Evolutionary conservation across 2,888 invertebrate species (phyloP), one percentile per base, ranked within the genome.

Genomic region (Iselma pallidipennis): DNA sequence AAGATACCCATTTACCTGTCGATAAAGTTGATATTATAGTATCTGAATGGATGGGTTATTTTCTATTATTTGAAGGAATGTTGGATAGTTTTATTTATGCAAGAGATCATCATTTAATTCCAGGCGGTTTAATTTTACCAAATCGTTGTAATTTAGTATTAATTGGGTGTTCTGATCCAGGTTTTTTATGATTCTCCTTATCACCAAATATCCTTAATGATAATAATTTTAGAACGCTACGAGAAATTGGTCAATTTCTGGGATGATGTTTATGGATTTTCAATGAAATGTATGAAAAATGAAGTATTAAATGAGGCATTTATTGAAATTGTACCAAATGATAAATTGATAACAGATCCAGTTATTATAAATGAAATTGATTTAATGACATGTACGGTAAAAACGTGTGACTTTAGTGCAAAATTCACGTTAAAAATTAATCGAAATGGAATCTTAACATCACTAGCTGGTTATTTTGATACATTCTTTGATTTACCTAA

Each of bases 21-120:
- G 88, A 90, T 57, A 89, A 91, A 81, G 91, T 92, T 33, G 97
- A 98, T 80, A 88, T 96, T 4, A 94, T 98, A 69, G 89, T 98
- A 2, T 97, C 97, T 0, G 98, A 98, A 81, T 98, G 97, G 96
- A 98, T 98, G 98, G 98, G 98, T 0, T 98, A 98, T 80, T 97
- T 98, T 79, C 84, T 98, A 42, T 82, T 98, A 1, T 98, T 95
- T 80, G 98, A 98, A 83, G 96, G 95, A 49, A 98, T 98, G 98
- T 80, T 98, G 61, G 96, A 97, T 77, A 94, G 95, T 77, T 91
- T 98, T 10, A 88, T 98, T 66, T 91, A 91, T 80, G 95, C 95
- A 0, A 86, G 96, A 73, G 91, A 97, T 73, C 87, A 89, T 70
- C 92, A 89, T 79, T 85, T 98, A 6, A 88, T 86, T 56, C 85